Evolutionary conservation across 2,797 vertebrate species (phyloP).

Genomic region (Danio tinwini): DNA sequence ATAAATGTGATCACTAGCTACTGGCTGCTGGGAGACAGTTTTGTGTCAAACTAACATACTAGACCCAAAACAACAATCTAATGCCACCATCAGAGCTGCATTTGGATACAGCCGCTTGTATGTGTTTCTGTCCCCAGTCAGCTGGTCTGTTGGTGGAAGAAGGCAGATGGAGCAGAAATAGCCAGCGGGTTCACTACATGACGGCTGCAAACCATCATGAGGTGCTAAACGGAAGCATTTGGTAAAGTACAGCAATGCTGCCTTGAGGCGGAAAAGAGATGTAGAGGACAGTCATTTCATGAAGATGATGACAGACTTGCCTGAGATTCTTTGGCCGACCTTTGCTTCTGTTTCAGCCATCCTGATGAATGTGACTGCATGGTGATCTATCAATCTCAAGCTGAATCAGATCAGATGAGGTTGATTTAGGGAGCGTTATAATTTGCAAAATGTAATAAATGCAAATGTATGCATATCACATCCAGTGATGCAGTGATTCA

Average conservation of each 20-base stretch:
- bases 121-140: constrained; percentile 6
- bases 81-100: constrained; percentile 55
- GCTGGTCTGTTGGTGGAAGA: constrained; percentile 22
- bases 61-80: constrained; percentile 56
- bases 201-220: constrained; percentile 45
- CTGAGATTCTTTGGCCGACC: not conserved
- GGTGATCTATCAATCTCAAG: not conserved
- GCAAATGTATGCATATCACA: not conserved
- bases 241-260: not conserved
- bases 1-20: constrained; percentile 51
- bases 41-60: constrained; percentile 52
- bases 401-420: not conserved
- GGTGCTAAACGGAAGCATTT: constrained; percentile 51
- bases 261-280: constrained; percentile 28
- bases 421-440: not conserved
- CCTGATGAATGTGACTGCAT: not conserved
- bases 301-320: constrained; percentile 6
- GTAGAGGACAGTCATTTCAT: constrained; percentile 17
- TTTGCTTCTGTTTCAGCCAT: not conserved
- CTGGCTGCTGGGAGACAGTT: constrained; percentile 38
- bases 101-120: constrained; percentile 62
- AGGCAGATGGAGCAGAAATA: constrained; percentile 51
- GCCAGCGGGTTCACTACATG: constrained; percentile 40
- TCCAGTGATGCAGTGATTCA: not conserved
- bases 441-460: not conserved